Evolutionary conservation across 2,113 vertebrate genomes (phyloP).

Genomic region (Larimichthys polyactis): DNA sequence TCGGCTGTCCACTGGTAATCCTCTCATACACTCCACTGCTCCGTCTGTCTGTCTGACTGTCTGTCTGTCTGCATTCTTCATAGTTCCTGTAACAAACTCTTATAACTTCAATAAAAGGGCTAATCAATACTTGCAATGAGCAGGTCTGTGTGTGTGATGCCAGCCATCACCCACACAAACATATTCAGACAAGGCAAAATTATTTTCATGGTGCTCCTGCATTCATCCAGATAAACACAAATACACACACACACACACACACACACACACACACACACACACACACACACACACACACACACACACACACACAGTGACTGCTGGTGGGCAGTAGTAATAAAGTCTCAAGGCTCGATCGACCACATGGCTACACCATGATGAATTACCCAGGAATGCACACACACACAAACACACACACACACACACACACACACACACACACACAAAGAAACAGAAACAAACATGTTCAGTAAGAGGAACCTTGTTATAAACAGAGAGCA

Average conservation of each 20-base stretch:
- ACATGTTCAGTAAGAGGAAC: not conserved
- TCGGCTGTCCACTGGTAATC: slow-evolving; percentile 82
- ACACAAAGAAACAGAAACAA: slow-evolving; percentile 19
- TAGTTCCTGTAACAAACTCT: slow-evolving; percentile 83
- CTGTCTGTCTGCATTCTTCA: slow-evolving; percentile 38
- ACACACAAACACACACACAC: slow-evolving; percentile 27
- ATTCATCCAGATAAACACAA: slow-evolving; percentile 19
- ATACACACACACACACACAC: slow-evolving; percentile 54
- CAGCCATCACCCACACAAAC: slow-evolving; percentile 19
- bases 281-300: slow-evolving; percentile 36
- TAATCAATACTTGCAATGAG: slow-evolving; percentile 88
- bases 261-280: slow-evolving; percentile 65
- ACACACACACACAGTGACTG: slow-evolving; percentile 61
- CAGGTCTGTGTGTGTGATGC: slow-evolving; percentile 75
- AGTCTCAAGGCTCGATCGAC: slow-evolving; percentile 61
- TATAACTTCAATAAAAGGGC: slow-evolving; percentile 87
- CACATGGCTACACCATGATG: slow-evolving; percentile 53
- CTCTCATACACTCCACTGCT: slow-evolving; percentile 82
- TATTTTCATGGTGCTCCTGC: slow-evolving; percentile 10
- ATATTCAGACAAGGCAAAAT: slow-evolving; percentile 13
- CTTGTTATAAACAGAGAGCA: slow-evolving; percentile 8
- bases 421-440: slow-evolving; percentile 31
- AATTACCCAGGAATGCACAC: slow-evolving; percentile 83
- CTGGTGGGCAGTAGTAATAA: slow-evolving; percentile 63
- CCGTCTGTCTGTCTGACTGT: slow-evolving; percentile 69